These are phyloP conservation scores for Temnothorax longispinosus DNA, from an alignment of 1,140 invertebrate genomes.

Conservation along the genomic window DNA sequence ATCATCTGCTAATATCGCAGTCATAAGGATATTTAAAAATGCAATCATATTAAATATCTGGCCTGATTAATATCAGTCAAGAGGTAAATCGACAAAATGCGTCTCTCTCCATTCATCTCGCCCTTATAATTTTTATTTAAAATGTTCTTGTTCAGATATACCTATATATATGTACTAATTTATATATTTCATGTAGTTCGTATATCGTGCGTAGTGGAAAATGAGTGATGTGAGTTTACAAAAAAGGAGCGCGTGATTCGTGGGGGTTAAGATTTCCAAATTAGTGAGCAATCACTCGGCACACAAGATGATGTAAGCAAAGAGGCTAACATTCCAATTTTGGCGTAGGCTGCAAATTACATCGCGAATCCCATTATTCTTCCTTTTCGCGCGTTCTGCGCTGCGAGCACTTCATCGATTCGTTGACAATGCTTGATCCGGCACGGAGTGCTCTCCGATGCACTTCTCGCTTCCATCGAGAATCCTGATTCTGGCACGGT, in stretches of 20 bases:
- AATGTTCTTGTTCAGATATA: background rate
- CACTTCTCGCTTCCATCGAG: constrained; percentile 60
- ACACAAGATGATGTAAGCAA: background rate
- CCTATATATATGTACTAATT: background rate
- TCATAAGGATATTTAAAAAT: constrained; percentile 18
- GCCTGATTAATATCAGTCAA: background rate
- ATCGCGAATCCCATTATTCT: constrained; percentile 51
- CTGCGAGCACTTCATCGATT: constrained; percentile 42
- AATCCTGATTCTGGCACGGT: constrained; percentile 62
- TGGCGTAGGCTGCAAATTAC: constrained; percentile 28
- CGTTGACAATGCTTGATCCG: constrained; percentile 51
- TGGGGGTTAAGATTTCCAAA: background rate
- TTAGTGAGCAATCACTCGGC: background rate
- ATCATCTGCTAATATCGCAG: constrained; percentile 20
- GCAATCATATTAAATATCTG: constrained; percentile 19
- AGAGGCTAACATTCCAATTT: constrained; percentile 24
- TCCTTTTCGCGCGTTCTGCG: constrained; percentile 29
- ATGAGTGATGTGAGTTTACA: background rate
- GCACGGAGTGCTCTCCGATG: constrained; percentile 50
- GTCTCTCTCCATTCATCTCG: background rate
- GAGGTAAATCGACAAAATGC: background rate
- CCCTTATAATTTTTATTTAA: background rate
- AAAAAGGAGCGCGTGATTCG: background rate
- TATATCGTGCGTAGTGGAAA: background rate
- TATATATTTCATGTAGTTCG: background rate